Conservation (phyloP, 1,140 invertebrate genomes). For the Conus betulinus region DNA sequence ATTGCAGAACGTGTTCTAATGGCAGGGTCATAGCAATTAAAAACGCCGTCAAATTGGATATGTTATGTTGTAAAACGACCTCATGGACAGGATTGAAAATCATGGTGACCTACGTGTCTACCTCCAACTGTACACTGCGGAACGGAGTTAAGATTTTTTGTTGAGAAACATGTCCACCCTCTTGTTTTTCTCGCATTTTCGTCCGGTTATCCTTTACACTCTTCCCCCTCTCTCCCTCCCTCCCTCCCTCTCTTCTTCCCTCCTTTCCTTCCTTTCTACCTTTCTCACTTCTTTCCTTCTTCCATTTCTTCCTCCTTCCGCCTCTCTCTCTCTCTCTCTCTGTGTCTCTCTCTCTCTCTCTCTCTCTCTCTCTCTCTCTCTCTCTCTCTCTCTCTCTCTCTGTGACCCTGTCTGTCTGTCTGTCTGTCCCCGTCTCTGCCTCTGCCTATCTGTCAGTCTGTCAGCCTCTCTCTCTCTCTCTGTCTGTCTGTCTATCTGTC, state of each 20-base stretch:
- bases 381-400: not conserved
- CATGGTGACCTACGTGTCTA: too few species aligned
- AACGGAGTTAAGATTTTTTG: too few species aligned
- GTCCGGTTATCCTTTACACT: not conserved
- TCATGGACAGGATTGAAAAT: too few species aligned
- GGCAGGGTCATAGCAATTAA: too few species aligned
- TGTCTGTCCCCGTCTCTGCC: not conserved
- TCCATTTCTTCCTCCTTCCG: not conserved
- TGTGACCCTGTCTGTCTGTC: not conserved
- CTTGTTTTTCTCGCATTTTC: not conserved
- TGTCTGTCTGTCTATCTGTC: not conserved
- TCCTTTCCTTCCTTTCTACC: not conserved
- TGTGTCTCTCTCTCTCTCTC: not conserved
- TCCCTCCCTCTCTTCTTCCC: not conserved
- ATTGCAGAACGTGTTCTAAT: too few species aligned
- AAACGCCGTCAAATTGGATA: too few species aligned
- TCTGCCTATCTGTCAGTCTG: not conserved
- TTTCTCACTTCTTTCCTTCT: not conserved
- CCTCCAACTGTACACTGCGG: too few species aligned
- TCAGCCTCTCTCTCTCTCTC: not conserved
- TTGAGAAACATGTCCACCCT: too few species aligned
- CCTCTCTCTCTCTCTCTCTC: not conserved
- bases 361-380: conserved; percentile 14
- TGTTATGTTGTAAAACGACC: too few species aligned
- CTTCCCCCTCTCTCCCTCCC: not conserved